Conservation (phyloP, 2,113 vertebrate genomes). For the Tichodroma muraria region DNA sequence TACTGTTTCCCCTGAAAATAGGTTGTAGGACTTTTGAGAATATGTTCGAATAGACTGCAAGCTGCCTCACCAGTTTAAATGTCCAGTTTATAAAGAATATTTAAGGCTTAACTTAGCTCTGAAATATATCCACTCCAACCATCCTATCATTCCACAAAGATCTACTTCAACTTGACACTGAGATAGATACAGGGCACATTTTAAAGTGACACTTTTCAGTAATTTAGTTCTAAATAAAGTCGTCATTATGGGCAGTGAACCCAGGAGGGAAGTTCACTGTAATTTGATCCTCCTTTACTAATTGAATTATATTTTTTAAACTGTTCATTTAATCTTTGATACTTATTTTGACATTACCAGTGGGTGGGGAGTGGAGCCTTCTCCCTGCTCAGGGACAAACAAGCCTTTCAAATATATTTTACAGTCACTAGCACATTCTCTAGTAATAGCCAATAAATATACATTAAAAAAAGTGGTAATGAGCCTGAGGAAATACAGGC, state of each 20-base stretch:
- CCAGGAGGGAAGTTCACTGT: not conserved
- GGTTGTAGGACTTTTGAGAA: not conserved
- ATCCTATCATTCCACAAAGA: not conserved
- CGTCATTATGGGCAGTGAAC: not conserved
- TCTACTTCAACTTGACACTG: not conserved
- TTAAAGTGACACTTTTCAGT: not conserved
- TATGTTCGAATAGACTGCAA: not conserved
- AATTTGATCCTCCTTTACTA: not conserved
- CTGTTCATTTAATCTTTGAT: not conserved
- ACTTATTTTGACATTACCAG: not conserved
- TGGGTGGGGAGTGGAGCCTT: not conserved
- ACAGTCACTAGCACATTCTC: not conserved
- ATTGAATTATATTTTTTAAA: not conserved
- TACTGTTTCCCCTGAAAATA: not conserved
- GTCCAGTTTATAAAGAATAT: not conserved
- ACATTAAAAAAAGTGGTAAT: not conserved
- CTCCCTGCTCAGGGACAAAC: not conserved
- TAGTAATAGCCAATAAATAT: not conserved
- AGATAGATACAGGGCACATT: not conserved
- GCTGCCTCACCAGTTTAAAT: not conserved
- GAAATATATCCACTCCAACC: not conserved
- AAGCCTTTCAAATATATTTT: not conserved
- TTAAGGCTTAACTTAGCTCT: not conserved
- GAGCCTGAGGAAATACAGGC: not conserved
- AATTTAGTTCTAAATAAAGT: not conserved